A percentile compares a stretch with the other conserved stretches of the same genome.
phyloP scores from a whole-genome alignment of 1,140 invertebrate species.

The Notospermus geniculatus region DNA sequence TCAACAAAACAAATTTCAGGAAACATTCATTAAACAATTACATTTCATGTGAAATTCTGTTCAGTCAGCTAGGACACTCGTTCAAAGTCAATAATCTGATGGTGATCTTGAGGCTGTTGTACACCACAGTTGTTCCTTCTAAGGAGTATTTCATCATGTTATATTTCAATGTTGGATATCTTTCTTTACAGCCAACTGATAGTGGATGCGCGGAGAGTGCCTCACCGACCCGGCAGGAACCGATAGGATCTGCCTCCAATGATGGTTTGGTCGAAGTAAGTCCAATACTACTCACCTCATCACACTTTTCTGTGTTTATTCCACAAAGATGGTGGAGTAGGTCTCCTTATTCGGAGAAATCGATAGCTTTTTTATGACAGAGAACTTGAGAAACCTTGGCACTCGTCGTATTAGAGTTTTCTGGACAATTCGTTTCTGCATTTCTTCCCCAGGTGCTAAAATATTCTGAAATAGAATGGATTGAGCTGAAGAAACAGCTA shows the following conservation, averaged over 20 bases:
- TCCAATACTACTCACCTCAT: too few species aligned
- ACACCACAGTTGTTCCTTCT: too few species aligned
- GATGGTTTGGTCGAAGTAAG: constrained; percentile 3
- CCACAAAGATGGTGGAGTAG: not conserved
- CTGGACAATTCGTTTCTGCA: not conserved
- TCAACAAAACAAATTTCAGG: too few species aligned
- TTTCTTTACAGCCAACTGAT: not conserved
- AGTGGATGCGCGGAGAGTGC: constrained; percentile 8
- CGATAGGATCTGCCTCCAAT: not conserved
- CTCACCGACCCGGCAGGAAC: not conserved
- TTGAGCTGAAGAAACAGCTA: constrained; percentile 43
- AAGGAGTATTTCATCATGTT: too few species aligned
- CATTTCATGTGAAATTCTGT: too few species aligned
- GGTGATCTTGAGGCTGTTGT: too few species aligned
- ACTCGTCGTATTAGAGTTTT: constrained; percentile 6
- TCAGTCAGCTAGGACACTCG: too few species aligned
- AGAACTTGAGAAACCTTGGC: not conserved
- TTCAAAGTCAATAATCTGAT: too few species aligned
- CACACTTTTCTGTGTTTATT: too few species aligned
- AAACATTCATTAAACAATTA: too few species aligned
- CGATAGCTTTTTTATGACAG: not conserved
- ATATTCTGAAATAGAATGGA: constrained; percentile 45
- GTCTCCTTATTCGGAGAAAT: too few species aligned
- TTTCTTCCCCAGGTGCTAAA: constrained; percentile 31
- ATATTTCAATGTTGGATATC: too few species aligned